Percentiles rank a stretch among this genome's conserved stretches.
Conservation (phyloP, 2,888 invertebrate species). For the Drosophila putrida region DNA sequence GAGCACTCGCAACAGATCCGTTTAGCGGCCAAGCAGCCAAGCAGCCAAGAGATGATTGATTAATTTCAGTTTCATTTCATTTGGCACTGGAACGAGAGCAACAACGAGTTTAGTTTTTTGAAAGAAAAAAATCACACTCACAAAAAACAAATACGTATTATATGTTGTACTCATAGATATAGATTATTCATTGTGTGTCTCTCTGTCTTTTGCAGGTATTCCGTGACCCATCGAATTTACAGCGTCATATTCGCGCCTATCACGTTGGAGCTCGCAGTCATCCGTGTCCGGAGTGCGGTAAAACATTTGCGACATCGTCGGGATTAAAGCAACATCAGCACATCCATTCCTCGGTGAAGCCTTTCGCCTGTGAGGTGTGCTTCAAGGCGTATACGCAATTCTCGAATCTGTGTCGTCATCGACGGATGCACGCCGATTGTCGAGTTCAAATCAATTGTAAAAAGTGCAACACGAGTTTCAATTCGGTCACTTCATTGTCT, state of each 20-base stretch:
- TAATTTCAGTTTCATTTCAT: conserved; percentile 82
- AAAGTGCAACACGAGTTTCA: conserved; percentile 97
- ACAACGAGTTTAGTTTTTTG: conserved; percentile 3
- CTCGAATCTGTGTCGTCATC: conserved; percentile 99
- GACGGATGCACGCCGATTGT: conserved; percentile 99
- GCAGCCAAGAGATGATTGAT: conserved; percentile 77
- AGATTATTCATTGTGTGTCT: conserved; percentile 60
- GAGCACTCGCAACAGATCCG: conserved; percentile 67
- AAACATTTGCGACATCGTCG: conserved; percentile 98
- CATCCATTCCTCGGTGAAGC: conserved; percentile 99
- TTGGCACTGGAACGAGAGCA: conserved; percentile 66
- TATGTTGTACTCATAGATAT: neutral
- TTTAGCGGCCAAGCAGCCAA: conserved; percentile 65
- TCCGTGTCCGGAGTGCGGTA: conserved; percentile 99
- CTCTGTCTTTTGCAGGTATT: conserved; percentile 90
- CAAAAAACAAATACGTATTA: neutral
- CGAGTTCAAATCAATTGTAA: conserved; percentile 96
- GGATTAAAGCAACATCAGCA: conserved; percentile 99
- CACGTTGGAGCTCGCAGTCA: conserved; percentile 98
- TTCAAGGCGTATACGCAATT: conserved; percentile 99
- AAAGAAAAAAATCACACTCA: neutral
- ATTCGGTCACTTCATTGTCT: conserved; percentile 95
- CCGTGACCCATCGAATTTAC: conserved; percentile 98
- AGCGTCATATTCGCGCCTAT: conserved; percentile 97
- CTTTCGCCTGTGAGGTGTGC: conserved; percentile 98